phyloP scores from a whole-genome alignment of 1,140 invertebrate species.

The Sycophila sp. region DNA sequence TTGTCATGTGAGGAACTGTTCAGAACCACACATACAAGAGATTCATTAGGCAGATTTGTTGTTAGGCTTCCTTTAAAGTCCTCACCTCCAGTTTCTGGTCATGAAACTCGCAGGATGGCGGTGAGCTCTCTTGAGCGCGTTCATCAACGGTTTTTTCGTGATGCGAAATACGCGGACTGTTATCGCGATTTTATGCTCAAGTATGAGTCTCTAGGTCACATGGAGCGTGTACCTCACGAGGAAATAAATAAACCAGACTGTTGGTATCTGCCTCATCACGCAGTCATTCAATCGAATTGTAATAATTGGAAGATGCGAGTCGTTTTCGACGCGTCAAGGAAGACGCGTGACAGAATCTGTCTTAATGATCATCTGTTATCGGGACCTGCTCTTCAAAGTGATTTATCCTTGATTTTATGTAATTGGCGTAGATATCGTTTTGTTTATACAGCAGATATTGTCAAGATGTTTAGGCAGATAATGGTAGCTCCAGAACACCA shows the following conservation, averaged over 20 bases:
- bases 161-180: not conserved
- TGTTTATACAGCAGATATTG: conserved; percentile 47
- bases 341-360: not conserved
- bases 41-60: no score
- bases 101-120: no score
- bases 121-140: no score
- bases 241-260: not conserved
- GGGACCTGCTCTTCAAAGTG: conserved; percentile 27
- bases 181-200: conserved; percentile 9
- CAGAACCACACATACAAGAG: no score
- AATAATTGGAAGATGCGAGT: not conserved
- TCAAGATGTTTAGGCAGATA: conserved; percentile 55
- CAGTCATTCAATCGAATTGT: not conserved
- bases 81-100: no score
- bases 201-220: conserved; percentile 24
- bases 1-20: no score
- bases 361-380: conserved; percentile 30
- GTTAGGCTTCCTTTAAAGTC: no score
- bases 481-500: no score
- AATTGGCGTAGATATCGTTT: no score
- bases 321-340: conserved; percentile 12
- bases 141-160: no score
- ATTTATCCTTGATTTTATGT: no score
- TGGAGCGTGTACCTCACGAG: not conserved
- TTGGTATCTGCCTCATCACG: conserved; percentile 32